Conservation (phyloP, 2,113 vertebrate genomes). For the Podarcis cretensis region DNA sequence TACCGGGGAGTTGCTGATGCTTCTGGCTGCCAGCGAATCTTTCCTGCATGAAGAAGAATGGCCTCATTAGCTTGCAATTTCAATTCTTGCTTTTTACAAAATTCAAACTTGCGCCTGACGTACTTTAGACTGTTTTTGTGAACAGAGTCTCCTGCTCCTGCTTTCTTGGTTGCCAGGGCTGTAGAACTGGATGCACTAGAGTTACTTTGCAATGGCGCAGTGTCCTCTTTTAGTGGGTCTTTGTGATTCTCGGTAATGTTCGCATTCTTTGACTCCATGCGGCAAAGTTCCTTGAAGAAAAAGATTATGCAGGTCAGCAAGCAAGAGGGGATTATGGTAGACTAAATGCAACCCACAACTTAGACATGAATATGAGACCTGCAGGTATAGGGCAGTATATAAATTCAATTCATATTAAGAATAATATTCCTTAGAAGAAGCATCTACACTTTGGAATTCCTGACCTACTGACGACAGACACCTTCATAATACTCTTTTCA, state of each 20-base stretch:
- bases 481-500: too few relatives aligned
- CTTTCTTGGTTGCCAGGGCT: constrained; percentile 60
- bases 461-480: too few relatives aligned
- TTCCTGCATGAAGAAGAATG: constrained; percentile 68
- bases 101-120: not conserved
- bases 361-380: not conserved
- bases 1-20: constrained; percentile 76
- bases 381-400: not conserved
- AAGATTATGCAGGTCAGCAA: too few relatives aligned
- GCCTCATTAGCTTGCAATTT: constrained; percentile 8
- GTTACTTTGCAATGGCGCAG: constrained; percentile 72
- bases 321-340: not conserved
- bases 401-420: not conserved
- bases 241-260: constrained; percentile 70
- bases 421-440: too few relatives aligned
- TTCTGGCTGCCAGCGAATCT: constrained; percentile 77
- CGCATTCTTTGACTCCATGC: constrained; percentile 79
- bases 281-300: constrained; percentile 80
- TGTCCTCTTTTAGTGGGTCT: constrained; percentile 69
- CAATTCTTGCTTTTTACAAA: not conserved
- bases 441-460: too few relatives aligned
- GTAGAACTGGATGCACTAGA: constrained; percentile 37
- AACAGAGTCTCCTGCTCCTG: constrained; percentile 73
- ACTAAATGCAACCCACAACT: not conserved
- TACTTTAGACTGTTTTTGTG: constrained; percentile 78